These are phyloP conservation scores for Pocillopora grandis DNA, from an alignment of 92 coral and sea anemone genomes.

Conservation along the genomic window DNA sequence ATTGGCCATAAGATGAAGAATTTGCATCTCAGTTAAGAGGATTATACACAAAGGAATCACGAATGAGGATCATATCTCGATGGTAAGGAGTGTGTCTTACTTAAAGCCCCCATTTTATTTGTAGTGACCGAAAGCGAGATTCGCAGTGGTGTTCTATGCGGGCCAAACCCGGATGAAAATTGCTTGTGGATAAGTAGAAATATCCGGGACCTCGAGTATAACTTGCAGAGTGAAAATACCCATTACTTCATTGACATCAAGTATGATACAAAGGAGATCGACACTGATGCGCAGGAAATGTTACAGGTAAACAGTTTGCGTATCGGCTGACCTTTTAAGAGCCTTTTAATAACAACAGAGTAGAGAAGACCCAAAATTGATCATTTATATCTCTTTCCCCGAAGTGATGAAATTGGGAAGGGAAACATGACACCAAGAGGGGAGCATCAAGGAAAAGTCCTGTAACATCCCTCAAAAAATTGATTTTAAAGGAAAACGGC, in stretches of 20 bases:
- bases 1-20: too few relatives aligned
- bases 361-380: not conserved
- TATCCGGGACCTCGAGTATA: conserved; percentile 49
- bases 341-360: too few relatives aligned
- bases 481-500: too few relatives aligned
- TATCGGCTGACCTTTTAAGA: too few relatives aligned
- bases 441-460: too few relatives aligned
- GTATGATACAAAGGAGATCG: conserved; percentile 32
- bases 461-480: too few relatives aligned
- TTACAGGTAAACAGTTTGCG: conserved; percentile 9
- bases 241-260: conserved; percentile 52
- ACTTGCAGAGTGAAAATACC: conserved; percentile 39
- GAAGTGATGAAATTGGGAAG: too few relatives aligned
- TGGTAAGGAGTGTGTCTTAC: not conserved
- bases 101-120: not conserved
- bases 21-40: too few relatives aligned
- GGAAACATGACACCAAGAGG: too few relatives aligned
- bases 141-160: conserved; percentile 53
- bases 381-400: too few relatives aligned
- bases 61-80: too few relatives aligned
- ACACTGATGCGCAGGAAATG: conserved; percentile 51
- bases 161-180: conserved; percentile 37
- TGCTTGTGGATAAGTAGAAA: conserved; percentile 65
- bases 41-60: too few relatives aligned
- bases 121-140: conserved; percentile 70